Conservation (phyloP, 2,113 vertebrate genomes). For the Martes martes region DNA sequence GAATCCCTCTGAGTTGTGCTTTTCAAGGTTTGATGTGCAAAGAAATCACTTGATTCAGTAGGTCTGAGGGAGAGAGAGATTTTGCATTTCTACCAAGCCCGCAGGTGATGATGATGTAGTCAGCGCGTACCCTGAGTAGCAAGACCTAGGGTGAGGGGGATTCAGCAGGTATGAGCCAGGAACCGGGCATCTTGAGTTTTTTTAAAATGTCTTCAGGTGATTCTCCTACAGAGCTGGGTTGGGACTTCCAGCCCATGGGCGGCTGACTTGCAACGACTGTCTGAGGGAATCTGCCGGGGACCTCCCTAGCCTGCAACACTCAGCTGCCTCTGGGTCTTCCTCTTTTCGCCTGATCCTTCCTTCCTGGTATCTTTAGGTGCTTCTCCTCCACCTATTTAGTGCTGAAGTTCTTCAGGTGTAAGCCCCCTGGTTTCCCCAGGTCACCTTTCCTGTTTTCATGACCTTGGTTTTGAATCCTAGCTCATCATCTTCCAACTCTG, state of each 20-base stretch:
- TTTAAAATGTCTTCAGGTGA: background rate
- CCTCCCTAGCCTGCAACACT: background rate
- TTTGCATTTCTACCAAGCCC: background rate
- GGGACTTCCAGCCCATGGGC: background rate
- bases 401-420: background rate
- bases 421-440: background rate
- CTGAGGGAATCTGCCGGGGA: background rate
- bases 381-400: background rate
- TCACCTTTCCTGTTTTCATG: background rate
- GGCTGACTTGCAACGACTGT: background rate
- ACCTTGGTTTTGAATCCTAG: background rate
- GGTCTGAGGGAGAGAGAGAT: background rate
- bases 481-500: background rate
- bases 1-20: background rate
- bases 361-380: background rate
- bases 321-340: background rate
- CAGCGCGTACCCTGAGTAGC: background rate
- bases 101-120: background rate
- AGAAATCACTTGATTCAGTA: background rate
- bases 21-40: background rate
- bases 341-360: background rate
- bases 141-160: background rate
- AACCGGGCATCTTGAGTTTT: background rate
- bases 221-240: background rate
- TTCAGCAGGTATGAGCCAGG: background rate